Evolutionary conservation across 2,797 vertebrate species (phyloP), one percentile per base, ranked within the genome.

Genomic region (Alcedo quadribrachys): DNA sequence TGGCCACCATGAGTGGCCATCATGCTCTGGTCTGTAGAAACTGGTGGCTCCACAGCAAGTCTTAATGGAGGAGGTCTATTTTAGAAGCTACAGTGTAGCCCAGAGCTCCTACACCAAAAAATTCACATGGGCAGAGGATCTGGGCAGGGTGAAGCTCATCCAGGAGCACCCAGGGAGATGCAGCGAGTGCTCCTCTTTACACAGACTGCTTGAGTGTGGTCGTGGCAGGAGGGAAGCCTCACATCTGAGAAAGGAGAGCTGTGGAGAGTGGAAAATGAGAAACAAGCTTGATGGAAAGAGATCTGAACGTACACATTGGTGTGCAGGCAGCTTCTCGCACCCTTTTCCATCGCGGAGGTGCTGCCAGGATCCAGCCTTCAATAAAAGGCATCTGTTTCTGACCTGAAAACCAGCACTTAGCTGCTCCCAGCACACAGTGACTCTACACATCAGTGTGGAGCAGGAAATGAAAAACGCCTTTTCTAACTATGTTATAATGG

Each of bases 401-500:
- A 82, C 86, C 88, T 45, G 68, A 88, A 95, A 93, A 85, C 54
- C 30, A 22, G 50, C 68, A 40, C 76, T 87, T 87, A 77, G 85
- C 32, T 90, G 71, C 78, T 90, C 71, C 75, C 78, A 75, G 85
- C 73, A 57, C 75, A 82, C 71, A 86, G 83, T 84, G 88, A 80
- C 75, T 77, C 89, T 35, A 80, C 78, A 92, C 87, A 91, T 82
- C 75, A 86, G 50, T 55, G 48, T 32, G 60, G 81, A 60, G 81
- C 87, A 89, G 92, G 85, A 95, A 96, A 94, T 88, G 58, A 93
- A 95, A 95, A 95, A 88, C 0, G 53, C 85, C 78, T 88, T 94
- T 89, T 92, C 83, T 90, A 88, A 85, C 87, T 74, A 78, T 37
- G 87, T 83, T 93, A 91, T 94, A 92, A 95, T 88, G 81, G 81